phyloP scores from a whole-genome alignment of 2,797 vertebrate species.

The Trachops cirrhosus region DNA sequence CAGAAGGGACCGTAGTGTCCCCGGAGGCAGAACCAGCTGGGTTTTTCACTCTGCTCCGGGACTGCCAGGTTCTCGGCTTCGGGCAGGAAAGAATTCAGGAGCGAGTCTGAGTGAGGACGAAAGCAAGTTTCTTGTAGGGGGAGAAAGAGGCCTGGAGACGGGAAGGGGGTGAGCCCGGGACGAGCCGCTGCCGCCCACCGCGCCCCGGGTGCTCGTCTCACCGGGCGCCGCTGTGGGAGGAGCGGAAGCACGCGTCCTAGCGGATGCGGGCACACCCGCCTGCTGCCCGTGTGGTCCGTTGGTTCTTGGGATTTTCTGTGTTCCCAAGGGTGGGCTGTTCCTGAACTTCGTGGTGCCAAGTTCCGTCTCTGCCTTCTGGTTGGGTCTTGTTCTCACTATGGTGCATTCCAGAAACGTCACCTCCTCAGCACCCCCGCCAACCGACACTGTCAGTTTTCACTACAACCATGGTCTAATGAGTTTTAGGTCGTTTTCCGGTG shows the following conservation, averaged over 20 bases:
- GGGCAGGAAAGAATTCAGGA: background rate
- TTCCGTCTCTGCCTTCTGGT: background rate
- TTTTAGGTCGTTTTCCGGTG: background rate
- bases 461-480: background rate
- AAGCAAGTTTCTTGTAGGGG: background rate
- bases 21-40: background rate
- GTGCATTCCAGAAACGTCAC: no score
- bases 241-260: background rate
- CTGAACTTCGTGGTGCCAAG: background rate
- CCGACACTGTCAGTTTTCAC: background rate
- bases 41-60: background rate
- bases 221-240: background rate
- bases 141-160: background rate
- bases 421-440: background rate
- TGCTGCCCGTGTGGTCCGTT: fast-evolving
- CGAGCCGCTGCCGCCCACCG: background rate
- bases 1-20: background rate
- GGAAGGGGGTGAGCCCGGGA: background rate
- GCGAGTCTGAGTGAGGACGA: background rate
- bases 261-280: fast-evolving
- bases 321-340: background rate
- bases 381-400: background rate
- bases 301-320: background rate
- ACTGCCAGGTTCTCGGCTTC: background rate
- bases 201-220: background rate